These are phyloP conservation scores for Latrodectus hesperus DNA, from an alignment of 2,888 invertebrate species.

Conservation along the genomic window DNA sequence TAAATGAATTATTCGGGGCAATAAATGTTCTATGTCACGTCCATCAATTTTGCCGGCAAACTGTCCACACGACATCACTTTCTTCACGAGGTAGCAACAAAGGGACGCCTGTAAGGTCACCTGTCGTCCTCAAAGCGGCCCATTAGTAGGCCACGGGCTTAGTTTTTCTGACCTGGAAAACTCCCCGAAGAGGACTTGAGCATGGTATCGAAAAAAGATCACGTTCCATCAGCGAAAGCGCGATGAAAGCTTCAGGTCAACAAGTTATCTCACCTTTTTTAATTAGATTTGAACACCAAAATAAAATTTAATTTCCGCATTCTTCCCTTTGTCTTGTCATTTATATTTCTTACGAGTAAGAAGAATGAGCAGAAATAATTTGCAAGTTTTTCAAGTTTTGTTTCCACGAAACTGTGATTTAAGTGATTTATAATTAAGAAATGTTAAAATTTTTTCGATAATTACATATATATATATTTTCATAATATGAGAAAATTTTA, in stretches of 20 bases:
- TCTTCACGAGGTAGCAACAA: constrained; percentile 23
- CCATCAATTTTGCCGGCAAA: not conserved
- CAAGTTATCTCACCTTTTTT: not conserved
- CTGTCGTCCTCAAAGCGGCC: not conserved
- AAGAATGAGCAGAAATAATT: too few relatives aligned
- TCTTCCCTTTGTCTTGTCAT: constrained; percentile 11
- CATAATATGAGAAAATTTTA: too few relatives aligned
- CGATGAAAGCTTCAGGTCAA: constrained; percentile 4
- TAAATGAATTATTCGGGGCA: too few relatives aligned
- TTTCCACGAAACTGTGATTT: too few relatives aligned
- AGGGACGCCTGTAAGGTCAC: not conserved
- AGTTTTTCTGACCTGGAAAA: constrained; percentile 9
- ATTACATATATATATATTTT: too few relatives aligned
- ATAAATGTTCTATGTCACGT: too few relatives aligned
- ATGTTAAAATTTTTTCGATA: too few relatives aligned
- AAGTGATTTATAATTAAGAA: too few relatives aligned
- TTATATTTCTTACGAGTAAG: too few relatives aligned
- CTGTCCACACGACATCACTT: not conserved
- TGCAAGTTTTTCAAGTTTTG: too few relatives aligned
- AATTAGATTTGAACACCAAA: not conserved
- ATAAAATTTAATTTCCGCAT: constrained; percentile 39
- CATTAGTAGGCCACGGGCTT: constrained; percentile 43
- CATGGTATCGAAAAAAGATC: not conserved
- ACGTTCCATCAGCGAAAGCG: not conserved
- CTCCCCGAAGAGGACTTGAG: not conserved